Evolutionary conservation across 2,113 vertebrate species (phyloP), one percentile per base, ranked within the genome.

Genomic region (Balaenoptera acutorostrata): DNA sequence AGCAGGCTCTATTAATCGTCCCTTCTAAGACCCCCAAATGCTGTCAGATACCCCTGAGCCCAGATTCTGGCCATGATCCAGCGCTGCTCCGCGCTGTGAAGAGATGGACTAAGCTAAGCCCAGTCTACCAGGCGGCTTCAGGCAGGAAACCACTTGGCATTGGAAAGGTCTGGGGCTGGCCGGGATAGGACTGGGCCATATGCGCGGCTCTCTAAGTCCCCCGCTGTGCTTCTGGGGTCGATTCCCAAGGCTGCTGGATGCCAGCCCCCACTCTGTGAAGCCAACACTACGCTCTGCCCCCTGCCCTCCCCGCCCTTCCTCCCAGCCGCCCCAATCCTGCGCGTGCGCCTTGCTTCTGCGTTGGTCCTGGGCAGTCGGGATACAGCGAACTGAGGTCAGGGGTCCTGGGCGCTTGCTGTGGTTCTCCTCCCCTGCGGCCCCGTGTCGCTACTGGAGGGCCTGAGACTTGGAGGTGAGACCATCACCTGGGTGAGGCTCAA

Each of bases 71-170:
- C 29, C 36, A 0, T 1, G 61, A 23, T 36, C 23, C 13, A 18
- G 21, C 10, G 29, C 5, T n/a, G 61, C 18, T 14, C 29, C 10
- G 21, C 8, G 3, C 8, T 23, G 82, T 31, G 9, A 36, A 36
- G 12, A 31, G 41, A 55, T 13, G 15, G 7, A 2, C 31, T 15
- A 29, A 23, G 7, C 0, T 6, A 52, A 61, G 4, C 25, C 0
- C 3, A 52, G n/a, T 46, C 20, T 10, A n/a, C 5, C 13, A 7
- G 11, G 31, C 6, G 9, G 13, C 44, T 61, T 57, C 46, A 4
- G 33, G 8, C 12, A 13, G 44, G 64, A 14, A 1, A 31, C 27
- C 5, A 20, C 5, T 6, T 8, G 2, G 5, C 20, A 0, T 2
- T 17, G 46, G 13, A 9, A 27, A 5, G 23, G 25, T 23, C 21